These are phyloP conservation scores for Petrocephalus microphthalmus DNA, from an alignment of 2,113 vertebrate species.

Conservation along the genomic window DNA sequence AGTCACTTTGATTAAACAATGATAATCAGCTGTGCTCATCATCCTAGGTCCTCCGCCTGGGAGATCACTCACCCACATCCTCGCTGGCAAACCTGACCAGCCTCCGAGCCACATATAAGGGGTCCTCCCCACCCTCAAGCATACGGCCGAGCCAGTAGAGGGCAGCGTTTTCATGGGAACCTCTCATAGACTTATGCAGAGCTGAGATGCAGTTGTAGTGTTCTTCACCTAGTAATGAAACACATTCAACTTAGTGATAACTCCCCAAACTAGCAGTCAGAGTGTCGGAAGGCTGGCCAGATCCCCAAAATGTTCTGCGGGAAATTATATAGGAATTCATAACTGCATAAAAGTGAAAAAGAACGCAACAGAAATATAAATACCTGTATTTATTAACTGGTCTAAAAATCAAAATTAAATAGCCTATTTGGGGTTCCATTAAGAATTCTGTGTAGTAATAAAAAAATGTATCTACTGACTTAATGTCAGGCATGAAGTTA, in stretches of 20 bases:
- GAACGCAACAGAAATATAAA: neutral
- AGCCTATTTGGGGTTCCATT: neutral
- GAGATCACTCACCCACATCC: conserved; percentile 77
- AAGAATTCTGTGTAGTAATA: neutral
- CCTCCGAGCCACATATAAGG: conserved; percentile 85
- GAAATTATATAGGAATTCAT: neutral
- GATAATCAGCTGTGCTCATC: neutral
- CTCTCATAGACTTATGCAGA: conserved; percentile 92
- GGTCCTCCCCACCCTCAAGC: conserved; percentile 95
- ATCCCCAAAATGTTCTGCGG: neutral
- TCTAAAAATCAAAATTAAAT: neutral
- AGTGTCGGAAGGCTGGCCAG: neutral
- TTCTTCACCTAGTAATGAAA: conserved; percentile 73
- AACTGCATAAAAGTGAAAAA: neutral
- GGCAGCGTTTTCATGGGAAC: conserved; percentile 83
- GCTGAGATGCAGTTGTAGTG: conserved; percentile 97
- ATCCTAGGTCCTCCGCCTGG: neutral
- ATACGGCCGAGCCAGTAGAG: conserved; percentile 97
- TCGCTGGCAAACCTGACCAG: conserved; percentile 93
- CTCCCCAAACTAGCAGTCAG: neutral
- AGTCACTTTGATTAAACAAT: neutral
- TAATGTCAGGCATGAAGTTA: neutral
- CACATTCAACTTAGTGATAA: neutral
- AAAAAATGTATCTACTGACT: neutral
- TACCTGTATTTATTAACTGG: neutral